Conservation (phyloP, 2,797 vertebrate species). For the Eospalax fontanierii region DNA sequence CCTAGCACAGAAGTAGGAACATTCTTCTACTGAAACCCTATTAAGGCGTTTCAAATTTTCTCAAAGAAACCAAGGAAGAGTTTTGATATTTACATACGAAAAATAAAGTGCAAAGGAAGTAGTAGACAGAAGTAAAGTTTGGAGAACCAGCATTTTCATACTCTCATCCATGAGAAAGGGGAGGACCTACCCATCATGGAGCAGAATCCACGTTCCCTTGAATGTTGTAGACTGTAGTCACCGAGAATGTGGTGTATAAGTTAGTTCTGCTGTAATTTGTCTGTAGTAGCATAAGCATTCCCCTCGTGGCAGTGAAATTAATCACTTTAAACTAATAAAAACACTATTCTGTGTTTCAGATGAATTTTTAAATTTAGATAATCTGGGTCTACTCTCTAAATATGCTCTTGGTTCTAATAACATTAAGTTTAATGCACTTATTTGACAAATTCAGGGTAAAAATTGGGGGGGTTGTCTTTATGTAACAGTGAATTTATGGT, state of each 20-base stretch:
- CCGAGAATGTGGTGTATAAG: background rate
- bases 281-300: background rate
- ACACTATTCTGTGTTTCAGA: background rate
- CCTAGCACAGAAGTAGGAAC: background rate
- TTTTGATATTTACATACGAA: background rate
- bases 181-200: background rate
- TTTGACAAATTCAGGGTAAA: background rate
- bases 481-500: background rate
- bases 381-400: conserved; percentile 16
- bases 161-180: background rate
- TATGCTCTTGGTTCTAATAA: background rate
- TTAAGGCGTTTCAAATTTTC: background rate
- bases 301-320: background rate
- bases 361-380: background rate
- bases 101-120: background rate
- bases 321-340: background rate
- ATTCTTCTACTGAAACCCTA: background rate
- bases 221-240: conserved; percentile 4
- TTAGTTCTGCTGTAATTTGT: background rate
- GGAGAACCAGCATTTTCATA: background rate
- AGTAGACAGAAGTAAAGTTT: background rate
- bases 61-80: background rate
- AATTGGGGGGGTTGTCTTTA: background rate
- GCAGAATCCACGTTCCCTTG: background rate
- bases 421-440: background rate